A percentile compares a stretch with the other conserved stretches of the same genome.
Evolutionary conservation across 2,888 invertebrate species (phyloP).

Genomic region (Melipona beecheii): DNA sequence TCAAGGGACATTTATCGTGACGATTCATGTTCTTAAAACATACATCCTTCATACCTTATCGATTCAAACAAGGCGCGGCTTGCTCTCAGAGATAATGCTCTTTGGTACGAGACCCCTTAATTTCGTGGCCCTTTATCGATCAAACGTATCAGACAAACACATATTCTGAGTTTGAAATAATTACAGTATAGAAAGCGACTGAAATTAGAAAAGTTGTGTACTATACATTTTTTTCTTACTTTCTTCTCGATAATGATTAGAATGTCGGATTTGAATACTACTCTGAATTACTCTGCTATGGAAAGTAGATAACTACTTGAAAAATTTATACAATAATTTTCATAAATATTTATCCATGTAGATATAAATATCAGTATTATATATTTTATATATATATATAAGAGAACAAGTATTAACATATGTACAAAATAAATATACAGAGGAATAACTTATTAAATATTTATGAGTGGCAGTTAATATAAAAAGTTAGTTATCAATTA

Average conservation of each 20-base stretch:
- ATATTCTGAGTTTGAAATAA: neutral
- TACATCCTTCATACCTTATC: constrained; percentile 47
- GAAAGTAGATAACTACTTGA: neutral
- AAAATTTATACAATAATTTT: neutral
- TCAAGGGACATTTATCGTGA: constrained; percentile 57
- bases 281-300: neutral
- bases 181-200: neutral
- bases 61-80: constrained; percentile 39
- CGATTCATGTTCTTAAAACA: constrained; percentile 56
- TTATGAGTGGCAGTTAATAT: neutral
- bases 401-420: neutral
- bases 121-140: neutral
- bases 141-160: neutral
- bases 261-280: neutral
- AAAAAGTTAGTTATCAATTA: neutral
- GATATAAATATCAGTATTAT: too few relatives aligned
- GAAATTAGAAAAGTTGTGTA: neutral
- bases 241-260: neutral
- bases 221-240: neutral
- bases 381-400: neutral
- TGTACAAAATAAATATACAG: too few relatives aligned
- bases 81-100: constrained; percentile 50
- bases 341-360: neutral
- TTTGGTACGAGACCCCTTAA: constrained; percentile 3
- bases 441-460: too few relatives aligned